Base-by-base conservation (phyloP, 2,797 vertebrate genomes). In the Perodicticus potto region DNA sequence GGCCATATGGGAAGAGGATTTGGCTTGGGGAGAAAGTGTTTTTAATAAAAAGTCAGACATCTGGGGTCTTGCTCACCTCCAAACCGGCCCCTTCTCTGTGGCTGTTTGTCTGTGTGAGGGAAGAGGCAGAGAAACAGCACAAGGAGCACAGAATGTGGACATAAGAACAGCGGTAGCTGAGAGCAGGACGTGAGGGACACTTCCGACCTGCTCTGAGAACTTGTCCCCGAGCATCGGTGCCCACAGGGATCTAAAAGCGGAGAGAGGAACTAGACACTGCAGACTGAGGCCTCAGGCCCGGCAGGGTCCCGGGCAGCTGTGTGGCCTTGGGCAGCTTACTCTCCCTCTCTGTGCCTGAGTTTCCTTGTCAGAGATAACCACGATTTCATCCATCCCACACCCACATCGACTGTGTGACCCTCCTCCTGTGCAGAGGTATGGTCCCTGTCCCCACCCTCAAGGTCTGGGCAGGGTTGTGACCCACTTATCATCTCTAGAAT, bases 71-170 rank as follows among this genome's bases (percentile, higher is more conserved):
- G 0, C 37, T 12, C 37, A 34, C 43, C 16, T 12, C 5, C 1
- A 14, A 25, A 5, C n/a, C n/a, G 22, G 4, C 29, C 59, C 40
- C 3, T 63, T 0, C 5, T 13, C 19, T 25, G 7, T 43, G 4
- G 53, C 53, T 1, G 1, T 20, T 67, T 0, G 43, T 7, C 43
- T 63, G 22, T 0, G 0, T 1, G 14, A 57, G 23, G 77, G 77
- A 57, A 22, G 77, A 16, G 19, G 27, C 40, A 81, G 77, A 22
- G 27, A 40, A 25, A 32, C 40, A n/a, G 43, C 25, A 20, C 1
- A 4, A 61, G 70, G 55, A 14, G 34, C 65, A 37, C 0, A 5
- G 78, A 29, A 12, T 0, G 7, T 8, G 45, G 59, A 13, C n/a
- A 6, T 12, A 14, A 43, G 67, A 55, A 43, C 43, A 55, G 80